These are phyloP conservation scores for Tretioscincus oriximinensis DNA, from an alignment of 2,113 vertebrate genomes.

Conservation along the genomic window DNA sequence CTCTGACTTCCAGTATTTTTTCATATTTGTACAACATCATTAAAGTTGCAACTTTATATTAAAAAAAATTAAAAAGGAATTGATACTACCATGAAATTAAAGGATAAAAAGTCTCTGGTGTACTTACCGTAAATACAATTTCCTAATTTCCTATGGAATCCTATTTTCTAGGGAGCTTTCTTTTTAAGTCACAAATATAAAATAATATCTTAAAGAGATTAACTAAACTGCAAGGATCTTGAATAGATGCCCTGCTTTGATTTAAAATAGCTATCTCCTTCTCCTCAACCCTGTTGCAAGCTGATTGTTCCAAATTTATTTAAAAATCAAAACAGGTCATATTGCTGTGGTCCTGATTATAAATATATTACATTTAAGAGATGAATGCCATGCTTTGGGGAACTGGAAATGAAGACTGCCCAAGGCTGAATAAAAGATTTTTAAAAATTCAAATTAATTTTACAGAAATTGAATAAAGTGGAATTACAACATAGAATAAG, in stretches of 20 bases:
- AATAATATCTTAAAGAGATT: slow-evolving; percentile 49
- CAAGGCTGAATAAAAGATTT: not conserved
- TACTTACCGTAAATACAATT: not conserved
- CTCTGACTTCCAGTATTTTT: slow-evolving; percentile 38
- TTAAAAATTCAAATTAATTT: slow-evolving; percentile 48
- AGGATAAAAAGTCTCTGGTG: not conserved
- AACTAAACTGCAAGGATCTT: slow-evolving; percentile 51
- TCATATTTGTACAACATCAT: not conserved
- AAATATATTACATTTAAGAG: slow-evolving; percentile 57
- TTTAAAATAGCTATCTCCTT: slow-evolving; percentile 36
- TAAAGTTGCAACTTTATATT: not conserved
- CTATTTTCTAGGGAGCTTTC: not conserved
- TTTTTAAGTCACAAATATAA: slow-evolving; percentile 43
- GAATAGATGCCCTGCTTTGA: slow-evolving; percentile 40
- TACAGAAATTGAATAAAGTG: slow-evolving; percentile 2
- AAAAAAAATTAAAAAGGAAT: not conserved
- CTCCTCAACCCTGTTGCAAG: not conserved
- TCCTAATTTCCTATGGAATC: not conserved
- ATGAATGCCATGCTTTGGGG: slow-evolving; percentile 46
- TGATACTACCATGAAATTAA: not conserved
- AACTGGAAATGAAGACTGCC: slow-evolving; percentile 50
- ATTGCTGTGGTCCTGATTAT: slow-evolving; percentile 49
- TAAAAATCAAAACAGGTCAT: slow-evolving; percentile 53
- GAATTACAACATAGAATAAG: slow-evolving; percentile 10
- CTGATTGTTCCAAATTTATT: slow-evolving; percentile 54